Evolutionary conservation across 2,797 vertebrate genomes (phyloP).

Genomic region (Coccyzus lansbergi): DNA sequence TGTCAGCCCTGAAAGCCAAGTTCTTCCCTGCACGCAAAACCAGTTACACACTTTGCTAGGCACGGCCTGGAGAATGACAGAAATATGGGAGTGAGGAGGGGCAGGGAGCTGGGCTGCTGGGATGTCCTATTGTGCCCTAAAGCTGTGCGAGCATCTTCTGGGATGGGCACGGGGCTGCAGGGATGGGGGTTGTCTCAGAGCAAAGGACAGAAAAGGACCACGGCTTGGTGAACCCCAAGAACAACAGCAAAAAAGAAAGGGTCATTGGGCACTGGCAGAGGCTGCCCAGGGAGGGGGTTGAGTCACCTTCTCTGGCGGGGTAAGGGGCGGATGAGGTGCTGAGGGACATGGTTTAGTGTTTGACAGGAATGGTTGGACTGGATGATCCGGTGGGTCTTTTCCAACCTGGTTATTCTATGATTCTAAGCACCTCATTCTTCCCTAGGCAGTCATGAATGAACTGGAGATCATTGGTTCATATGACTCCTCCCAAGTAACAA

Average conservation of each 20-base stretch:
- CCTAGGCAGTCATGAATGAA: neutral
- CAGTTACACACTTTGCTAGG: rapidly evolving
- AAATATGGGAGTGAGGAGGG: rapidly evolving
- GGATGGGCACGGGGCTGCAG: neutral
- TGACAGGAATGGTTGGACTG: no score
- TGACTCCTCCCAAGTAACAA: no score
- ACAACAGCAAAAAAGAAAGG: no score
- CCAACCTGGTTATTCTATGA: no score
- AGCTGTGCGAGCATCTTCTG: neutral
- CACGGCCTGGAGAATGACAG: neutral
- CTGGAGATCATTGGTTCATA: neutral
- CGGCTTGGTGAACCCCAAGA: neutral
- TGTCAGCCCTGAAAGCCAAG: neutral
- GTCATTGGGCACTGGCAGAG: no score
- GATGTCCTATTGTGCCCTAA: neutral
- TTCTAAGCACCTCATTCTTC: no score
- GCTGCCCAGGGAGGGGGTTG: no score
- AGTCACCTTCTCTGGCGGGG: no score
- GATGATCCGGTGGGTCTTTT: no score
- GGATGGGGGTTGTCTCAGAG: neutral
- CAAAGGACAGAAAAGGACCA: neutral
- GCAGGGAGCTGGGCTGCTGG: neutral
- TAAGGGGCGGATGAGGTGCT: no score
- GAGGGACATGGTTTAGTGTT: no score
- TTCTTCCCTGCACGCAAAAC: neutral